Evolutionary conservation across 2,797 vertebrate genomes (phyloP).

Genomic region (Vultur gryphus): DNA sequence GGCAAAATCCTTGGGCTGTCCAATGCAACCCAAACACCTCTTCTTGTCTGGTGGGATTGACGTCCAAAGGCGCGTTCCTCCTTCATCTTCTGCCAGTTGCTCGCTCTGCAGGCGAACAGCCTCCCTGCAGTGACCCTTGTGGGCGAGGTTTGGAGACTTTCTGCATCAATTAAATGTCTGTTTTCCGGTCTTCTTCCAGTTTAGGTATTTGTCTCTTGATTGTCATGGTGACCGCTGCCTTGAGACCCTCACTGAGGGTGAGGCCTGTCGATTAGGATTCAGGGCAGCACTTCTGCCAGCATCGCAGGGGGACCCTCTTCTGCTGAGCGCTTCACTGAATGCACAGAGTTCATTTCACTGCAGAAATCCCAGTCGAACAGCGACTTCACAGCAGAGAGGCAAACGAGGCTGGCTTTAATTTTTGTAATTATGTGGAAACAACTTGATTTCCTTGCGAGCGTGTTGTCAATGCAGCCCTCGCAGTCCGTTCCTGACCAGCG

Average conservation of each 20-base stretch:
- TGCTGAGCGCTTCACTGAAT: not conserved
- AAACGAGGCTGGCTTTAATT: not conserved
- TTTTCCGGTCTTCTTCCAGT: not conserved
- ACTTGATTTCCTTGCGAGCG: accelerated
- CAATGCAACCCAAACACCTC: not conserved
- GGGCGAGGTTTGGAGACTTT: not conserved
- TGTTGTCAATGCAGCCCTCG: accelerated
- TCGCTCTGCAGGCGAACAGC: not conserved
- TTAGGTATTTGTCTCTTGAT: not conserved
- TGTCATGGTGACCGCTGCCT: not conserved
- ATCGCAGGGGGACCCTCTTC: not conserved
- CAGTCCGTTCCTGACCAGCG: accelerated
- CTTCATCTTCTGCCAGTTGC: not conserved
- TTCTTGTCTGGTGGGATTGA: not conserved
- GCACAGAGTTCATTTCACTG: not conserved
- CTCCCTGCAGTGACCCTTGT: not conserved
- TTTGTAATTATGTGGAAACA: not conserved
- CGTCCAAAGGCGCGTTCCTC: not conserved
- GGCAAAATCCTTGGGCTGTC: not conserved
- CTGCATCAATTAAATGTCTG: not conserved
- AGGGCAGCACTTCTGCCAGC: not conserved
- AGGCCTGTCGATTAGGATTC: not conserved
- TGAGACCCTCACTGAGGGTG: not conserved
- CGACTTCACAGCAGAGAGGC: not conserved
- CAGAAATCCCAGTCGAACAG: not conserved